phyloP scores from a whole-genome alignment of 2,888 invertebrate species.

The Acanthosoma haemorrhoidale region DNA sequence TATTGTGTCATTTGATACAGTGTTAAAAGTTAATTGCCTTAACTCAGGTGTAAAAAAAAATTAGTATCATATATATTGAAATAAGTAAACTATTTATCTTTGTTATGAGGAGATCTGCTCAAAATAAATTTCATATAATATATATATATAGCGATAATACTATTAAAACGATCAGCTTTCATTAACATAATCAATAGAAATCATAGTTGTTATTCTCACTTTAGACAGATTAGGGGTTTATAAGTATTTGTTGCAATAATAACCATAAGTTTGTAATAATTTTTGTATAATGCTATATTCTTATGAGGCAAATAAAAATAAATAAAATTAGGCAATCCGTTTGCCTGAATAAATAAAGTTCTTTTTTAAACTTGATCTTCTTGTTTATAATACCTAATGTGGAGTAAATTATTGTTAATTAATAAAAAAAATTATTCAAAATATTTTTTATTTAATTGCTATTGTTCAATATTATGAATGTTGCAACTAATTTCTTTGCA shows the following conservation, averaged over 20 bases:
- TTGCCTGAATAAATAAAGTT: slow-evolving; percentile 10
- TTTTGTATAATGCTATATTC: slow-evolving; percentile 20
- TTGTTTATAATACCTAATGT: neutral
- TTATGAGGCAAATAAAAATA: slow-evolving; percentile 7
- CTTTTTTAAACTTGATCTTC: neutral
- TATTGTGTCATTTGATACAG: slow-evolving; percentile 9
- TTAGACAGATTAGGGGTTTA: slow-evolving; percentile 19
- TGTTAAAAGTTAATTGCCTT: neutral
- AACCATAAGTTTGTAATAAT: slow-evolving; percentile 28
- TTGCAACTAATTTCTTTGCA: neutral
- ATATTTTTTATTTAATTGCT: no score
- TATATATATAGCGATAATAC: neutral
- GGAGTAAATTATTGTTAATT: neutral
- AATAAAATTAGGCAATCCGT: neutral
- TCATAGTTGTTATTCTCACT: slow-evolving; percentile 23
- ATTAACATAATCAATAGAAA: slow-evolving; percentile 15
- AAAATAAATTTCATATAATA: slow-evolving; percentile 14
- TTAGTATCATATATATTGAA: slow-evolving; percentile 4
- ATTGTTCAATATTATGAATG: neutral
- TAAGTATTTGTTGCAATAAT: slow-evolving; percentile 25
- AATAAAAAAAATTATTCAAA: neutral
- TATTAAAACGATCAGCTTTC: slow-evolving; percentile 23
- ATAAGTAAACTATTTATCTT: slow-evolving; percentile 2
- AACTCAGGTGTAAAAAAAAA: slow-evolving; percentile 5
- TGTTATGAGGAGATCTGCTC: slow-evolving; percentile 8